Base-by-base conservation (phyloP, 1,140 invertebrate genomes). In the Mamestra configurata region DNA sequence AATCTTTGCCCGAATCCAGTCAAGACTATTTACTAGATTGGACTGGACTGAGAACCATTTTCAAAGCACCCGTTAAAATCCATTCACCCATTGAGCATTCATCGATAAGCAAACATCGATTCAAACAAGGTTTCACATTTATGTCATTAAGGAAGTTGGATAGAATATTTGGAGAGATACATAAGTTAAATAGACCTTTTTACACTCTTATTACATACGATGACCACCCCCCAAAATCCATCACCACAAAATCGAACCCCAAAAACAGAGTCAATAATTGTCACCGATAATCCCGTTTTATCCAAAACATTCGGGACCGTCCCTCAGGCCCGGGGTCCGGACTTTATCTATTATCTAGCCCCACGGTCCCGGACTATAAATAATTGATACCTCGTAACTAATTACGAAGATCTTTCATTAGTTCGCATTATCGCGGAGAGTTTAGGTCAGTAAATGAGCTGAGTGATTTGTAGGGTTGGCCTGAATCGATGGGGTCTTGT, bases 401-500 rank as follows among this genome's bases (percentile, higher is more conserved):
- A 80, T 80, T 80, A 80, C 79, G 51, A 37, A 51, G 79, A 80
- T 80, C 79, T 80, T 80, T 80, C 79, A 80, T 80, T 76, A 79
- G 78, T 79, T 72, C 78, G 78, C 55, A 79, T 79, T 79, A 79
- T 79, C 77, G 55, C 35, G 24, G 43, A 13, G 75, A 61, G 57
- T 43, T 61, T 68, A 51, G 61, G 51, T 66, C 72, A 49, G 59
- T 40, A 15, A 73, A 73, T 75, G 68, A 76, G 51, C 70, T 75
- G 72, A 55, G 71, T 73, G 71, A 73, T 73, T 73, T 57, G 71
- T 55, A 51, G 49, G 27, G 71, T 8, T 43, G 64, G 22, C 20
- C 31, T 2, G 2, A 24, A 24, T 68, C 35, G 59, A 64, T 68
- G 11, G n/a, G 22, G 10, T 24, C 31, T 46, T 46, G 31, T 46